Evolutionary conservation across 1,140 invertebrate species (phyloP), one percentile per base, ranked within the genome.

Genomic region (Sinonovacula constricta): DNA sequence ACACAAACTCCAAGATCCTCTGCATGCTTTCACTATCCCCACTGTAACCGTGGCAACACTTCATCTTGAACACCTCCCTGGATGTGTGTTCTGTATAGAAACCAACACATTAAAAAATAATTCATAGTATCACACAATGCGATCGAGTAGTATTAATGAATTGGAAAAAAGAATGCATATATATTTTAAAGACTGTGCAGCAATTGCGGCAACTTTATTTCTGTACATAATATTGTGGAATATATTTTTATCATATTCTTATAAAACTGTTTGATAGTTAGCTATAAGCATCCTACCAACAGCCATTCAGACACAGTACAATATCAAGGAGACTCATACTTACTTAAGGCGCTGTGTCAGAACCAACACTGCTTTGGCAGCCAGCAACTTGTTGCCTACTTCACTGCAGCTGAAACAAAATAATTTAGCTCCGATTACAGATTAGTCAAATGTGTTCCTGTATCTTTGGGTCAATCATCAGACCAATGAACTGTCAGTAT

Each of bases 1-100:
- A 90, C 0, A 89, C 85, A 84, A 82, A 89, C 10, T 84, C 54
- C n/a, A 89, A 60, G 7, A 87, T 68, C 7, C 28, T 59, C 15
- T 83, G 54, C 26, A 86, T 49, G 5, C 68, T 63, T 1, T 45
- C 49, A 26, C 78, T 77, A 28, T 81, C 63, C n/a, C 83, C 84
- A 30, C 28, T 15, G 5, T 45, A 86, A 68, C 26, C 65, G 45
- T 39, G 31, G 24, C 34, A 51, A 1, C 22, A 54, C 24, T 75
- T 45, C 12, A 31, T 26, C 0, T 54, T 26, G 33, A 39, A 57
- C 39, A 7, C 4, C 24, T 14, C 31, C 0, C 30, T 39, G 0
- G 14, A 33, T 31, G 28, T 18, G 53, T 4, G 2, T 12, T 22
- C 26, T 22, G 59, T 59, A 31, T 70, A 31, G 39, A 45, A 45